Percentiles rank a stretch among this genome's conserved stretches.
Conservation (phyloP, 2,113 vertebrate species). For the Nycticryphes semicollaris region DNA sequence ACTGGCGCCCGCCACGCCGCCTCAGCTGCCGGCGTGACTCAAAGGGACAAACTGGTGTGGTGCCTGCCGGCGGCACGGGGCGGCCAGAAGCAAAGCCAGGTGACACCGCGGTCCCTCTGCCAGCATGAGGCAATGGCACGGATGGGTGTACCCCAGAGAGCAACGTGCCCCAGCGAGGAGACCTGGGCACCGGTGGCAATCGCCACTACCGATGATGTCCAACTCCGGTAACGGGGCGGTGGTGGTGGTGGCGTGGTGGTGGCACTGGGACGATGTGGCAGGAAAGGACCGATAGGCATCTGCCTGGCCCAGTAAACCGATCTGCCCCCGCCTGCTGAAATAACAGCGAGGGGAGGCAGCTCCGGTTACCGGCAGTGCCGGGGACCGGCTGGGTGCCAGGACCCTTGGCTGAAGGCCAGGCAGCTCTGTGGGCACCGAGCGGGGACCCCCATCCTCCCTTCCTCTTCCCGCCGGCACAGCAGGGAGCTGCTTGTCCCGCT, state of each 20-base stretch:
- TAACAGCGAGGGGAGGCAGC: slow-evolving; percentile 51
- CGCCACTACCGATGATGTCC: background rate
- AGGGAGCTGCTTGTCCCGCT: slow-evolving; percentile 9
- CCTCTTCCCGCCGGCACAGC: background rate
- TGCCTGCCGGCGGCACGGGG: background rate
- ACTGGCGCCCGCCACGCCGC: accelerated
- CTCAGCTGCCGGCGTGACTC: background rate
- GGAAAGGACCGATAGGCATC: slow-evolving; percentile 49
- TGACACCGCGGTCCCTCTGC: background rate
- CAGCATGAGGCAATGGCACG: accelerated
- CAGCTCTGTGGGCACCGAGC: background rate
- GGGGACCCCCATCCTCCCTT: background rate
- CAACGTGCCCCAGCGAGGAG: accelerated
- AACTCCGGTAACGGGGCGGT: background rate
- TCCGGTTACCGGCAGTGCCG: slow-evolving; percentile 43
- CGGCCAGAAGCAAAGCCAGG: background rate
- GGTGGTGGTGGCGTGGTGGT: accelerated
- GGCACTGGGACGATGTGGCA: background rate
- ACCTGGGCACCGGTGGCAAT: background rate
- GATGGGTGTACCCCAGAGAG: background rate
- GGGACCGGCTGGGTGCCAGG: slow-evolving; percentile 38
- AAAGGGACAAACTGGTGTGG: background rate
- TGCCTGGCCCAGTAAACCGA: slow-evolving; percentile 34
- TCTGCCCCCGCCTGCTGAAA: slow-evolving; percentile 59
- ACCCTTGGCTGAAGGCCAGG: slow-evolving; percentile 24